Evolutionary conservation across 2,888 invertebrate genomes (phyloP), one percentile per base, ranked within the genome.

Genomic region (Caenorhabditis panamensis): DNA sequence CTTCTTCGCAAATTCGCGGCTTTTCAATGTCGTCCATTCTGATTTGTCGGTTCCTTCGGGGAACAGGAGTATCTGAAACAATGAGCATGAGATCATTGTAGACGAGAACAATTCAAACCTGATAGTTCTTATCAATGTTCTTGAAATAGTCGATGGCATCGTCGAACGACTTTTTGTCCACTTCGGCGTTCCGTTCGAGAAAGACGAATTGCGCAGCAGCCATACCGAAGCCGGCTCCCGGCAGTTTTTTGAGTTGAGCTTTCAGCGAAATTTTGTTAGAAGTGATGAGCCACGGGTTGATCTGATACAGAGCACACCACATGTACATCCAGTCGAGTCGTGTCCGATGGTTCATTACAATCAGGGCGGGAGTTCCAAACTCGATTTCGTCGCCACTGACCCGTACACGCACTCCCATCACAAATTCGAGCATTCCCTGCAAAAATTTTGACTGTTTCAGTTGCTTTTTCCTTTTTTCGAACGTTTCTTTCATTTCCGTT

Each of bases 31-130:
- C 72, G 95, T 95, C 37, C 93, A 92, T 41, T 92, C 92, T 18
- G 95, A 95, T 73, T 95, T 92, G 91, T 96, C 95, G 0, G 96
- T 96, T 16, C 96, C 96, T 92, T 96, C 96, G 0, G 96, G 96
- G 89, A 94, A 94, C 84, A 96, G 92, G 31, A 96, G 92, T 51
- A 96, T 92, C 92, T 95, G 93, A 54, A 88, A 87, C 22, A n/a
- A n/a, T n/a, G n/a, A n/a, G n/a, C n/a, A n/a, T n/a, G n/a, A n/a
- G n/a, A n/a, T n/a, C n/a, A n/a, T n/a, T n/a, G n/a, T n/a, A n/a
- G n/a, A n/a, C n/a, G n/a, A n/a, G n/a, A n/a, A n/a, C n/a, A n/a
- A n/a, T n/a, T n/a, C n/a, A 20, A 36, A 58, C 92, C 90, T 92
- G 92, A 71, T 92, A 92, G 59, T 93, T 93, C 88, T 94, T 94